These are phyloP conservation scores for Temnothorax curvispinosus DNA, from an alignment of 1,140 invertebrate species.

Conservation along the genomic window DNA sequence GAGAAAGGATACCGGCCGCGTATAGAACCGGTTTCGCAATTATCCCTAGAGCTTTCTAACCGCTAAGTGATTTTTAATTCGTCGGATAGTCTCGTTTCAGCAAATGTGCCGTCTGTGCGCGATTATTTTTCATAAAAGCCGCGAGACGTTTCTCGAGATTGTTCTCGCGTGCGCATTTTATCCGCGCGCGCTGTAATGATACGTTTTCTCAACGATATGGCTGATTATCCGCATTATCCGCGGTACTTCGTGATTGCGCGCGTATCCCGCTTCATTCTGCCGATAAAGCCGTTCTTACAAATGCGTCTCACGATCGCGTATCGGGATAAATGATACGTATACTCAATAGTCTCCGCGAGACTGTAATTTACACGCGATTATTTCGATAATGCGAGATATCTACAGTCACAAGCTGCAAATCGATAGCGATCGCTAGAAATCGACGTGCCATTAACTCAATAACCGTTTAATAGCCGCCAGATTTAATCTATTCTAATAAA, in stretches of 20 bases:
- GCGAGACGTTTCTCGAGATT: conserved; percentile 33
- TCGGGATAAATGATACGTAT: conserved; percentile 27
- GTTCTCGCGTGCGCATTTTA: conserved; percentile 34
- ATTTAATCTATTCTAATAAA: neutral
- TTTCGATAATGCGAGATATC: conserved; percentile 40
- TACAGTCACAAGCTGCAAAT: neutral
- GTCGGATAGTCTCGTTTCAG: conserved; percentile 43
- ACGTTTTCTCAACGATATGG: conserved; percentile 39
- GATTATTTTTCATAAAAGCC: conserved; percentile 30
- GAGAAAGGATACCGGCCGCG: conserved; percentile 50
- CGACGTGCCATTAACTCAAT: neutral
- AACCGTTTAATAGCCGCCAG: neutral
- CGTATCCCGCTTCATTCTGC: neutral
- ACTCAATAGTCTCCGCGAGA: neutral
- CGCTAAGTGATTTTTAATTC: conserved; percentile 65
- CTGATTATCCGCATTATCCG: conserved; percentile 58
- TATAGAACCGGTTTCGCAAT: conserved; percentile 61
- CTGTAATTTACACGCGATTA: conserved; percentile 34
- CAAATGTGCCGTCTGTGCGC: neutral
- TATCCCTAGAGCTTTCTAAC: conserved; percentile 59
- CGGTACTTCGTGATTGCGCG: conserved; percentile 18
- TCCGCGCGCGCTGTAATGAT: conserved; percentile 28
- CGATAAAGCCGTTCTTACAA: conserved; percentile 42
- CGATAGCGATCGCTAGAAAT: conserved; percentile 7
- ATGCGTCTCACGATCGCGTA: neutral